These are phyloP conservation scores for Lathamus discolor DNA, from an alignment of 2,113 vertebrate genomes.

Conservation along the genomic window DNA sequence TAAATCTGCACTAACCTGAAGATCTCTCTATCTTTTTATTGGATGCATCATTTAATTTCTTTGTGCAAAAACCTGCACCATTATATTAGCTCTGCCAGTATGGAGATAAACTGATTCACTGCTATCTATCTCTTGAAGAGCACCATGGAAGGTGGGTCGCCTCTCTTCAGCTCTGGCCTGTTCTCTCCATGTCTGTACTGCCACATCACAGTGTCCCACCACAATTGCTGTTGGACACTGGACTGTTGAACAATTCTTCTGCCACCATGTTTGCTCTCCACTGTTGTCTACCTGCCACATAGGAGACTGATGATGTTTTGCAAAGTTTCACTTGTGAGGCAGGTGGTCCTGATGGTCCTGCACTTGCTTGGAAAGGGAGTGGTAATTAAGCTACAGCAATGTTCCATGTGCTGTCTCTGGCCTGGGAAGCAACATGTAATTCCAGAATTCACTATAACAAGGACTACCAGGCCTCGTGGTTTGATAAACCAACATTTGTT, in stretches of 20 bases:
- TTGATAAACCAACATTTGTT: not conserved
- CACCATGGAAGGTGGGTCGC: not conserved
- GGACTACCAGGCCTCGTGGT: not conserved
- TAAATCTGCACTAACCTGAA: not conserved
- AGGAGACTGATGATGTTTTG: not conserved
- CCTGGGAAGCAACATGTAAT: not conserved
- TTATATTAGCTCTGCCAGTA: not conserved
- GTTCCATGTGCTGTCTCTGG: not conserved
- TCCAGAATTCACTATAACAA: not conserved
- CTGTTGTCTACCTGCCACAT: not conserved
- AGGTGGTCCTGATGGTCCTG: too few species aligned
- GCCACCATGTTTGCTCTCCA: not conserved
- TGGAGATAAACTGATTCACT: not conserved
- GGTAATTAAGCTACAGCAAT: not conserved
- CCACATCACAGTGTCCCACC: not conserved
- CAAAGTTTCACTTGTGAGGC: not conserved
- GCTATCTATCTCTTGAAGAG: not conserved
- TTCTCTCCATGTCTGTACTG: not conserved
- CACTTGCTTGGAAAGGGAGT: not conserved
- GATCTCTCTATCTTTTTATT: not conserved
- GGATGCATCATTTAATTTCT: not conserved
- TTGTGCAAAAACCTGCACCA: fast-evolving
- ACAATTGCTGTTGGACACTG: not conserved
- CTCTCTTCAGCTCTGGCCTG: not conserved
- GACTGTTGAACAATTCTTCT: not conserved